Conservation (phyloP, 1,140 invertebrate genomes). For the Drosophila truncata region DNA sequence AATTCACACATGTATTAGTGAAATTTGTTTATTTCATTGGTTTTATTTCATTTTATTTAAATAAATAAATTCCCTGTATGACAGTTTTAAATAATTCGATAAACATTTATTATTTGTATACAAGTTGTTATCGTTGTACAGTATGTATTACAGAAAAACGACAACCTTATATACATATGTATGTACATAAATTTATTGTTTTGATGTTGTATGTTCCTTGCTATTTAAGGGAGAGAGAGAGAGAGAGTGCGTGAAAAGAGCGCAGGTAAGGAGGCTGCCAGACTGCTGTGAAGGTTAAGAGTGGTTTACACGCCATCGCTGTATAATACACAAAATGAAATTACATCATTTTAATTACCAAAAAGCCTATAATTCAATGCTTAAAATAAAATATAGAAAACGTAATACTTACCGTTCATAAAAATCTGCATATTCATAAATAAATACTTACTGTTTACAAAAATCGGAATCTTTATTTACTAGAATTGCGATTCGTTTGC, state of each 20-base stretch:
- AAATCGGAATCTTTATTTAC: background rate
- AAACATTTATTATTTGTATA: too few species aligned
- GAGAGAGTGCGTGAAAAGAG: constrained; percentile 29
- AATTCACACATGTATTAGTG: background rate
- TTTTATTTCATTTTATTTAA: too few species aligned
- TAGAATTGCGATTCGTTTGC: background rate
- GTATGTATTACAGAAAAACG: constrained; percentile 1
- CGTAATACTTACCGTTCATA: background rate
- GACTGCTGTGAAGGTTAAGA: constrained; percentile 5
- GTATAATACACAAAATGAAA: background rate
- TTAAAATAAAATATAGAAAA: background rate
- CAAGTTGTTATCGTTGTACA: background rate
- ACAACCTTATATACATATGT: background rate
- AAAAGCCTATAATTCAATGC: too few species aligned
- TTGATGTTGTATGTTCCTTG: constrained; percentile 38
- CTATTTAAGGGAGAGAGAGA: constrained; percentile 34
- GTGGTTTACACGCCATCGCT: constrained; percentile 14
- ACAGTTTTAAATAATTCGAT: too few species aligned
- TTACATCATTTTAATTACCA: background rate
- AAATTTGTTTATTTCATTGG: background rate
- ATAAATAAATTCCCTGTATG: too few species aligned
- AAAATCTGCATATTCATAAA: background rate
- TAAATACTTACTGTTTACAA: background rate
- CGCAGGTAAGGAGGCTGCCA: constrained; percentile 25
- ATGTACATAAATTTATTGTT: constrained; percentile 39